Conservation (phyloP, 1,140 invertebrate genomes). For the Venturia canescens region DNA sequence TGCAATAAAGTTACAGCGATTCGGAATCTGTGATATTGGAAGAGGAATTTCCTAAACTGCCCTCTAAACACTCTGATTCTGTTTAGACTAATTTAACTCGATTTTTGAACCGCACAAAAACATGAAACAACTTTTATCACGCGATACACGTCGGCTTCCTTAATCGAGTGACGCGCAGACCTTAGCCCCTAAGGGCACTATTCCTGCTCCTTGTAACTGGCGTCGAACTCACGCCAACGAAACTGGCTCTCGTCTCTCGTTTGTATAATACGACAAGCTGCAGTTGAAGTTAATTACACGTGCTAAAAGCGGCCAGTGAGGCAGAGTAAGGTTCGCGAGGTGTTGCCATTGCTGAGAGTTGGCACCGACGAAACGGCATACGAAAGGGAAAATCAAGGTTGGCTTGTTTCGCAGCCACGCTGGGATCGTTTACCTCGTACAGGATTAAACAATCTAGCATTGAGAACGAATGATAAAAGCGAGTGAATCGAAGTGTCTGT, state of each 20-base stretch:
- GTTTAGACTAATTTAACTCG: background rate
- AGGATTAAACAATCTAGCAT: background rate
- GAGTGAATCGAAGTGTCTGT: background rate
- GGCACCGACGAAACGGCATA: constrained; percentile 14
- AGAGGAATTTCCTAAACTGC: no score
- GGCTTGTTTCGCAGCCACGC: background rate
- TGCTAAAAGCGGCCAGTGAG: background rate
- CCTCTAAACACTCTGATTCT: no score
- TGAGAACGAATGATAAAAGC: background rate
- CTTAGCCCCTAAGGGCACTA: constrained; percentile 22
- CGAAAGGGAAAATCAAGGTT: constrained; percentile 32
- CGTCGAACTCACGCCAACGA: background rate
- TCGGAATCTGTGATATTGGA: no score
- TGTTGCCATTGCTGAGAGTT: constrained; percentile 27
- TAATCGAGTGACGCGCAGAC: constrained; percentile 3
- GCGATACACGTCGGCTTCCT: background rate
- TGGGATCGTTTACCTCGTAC: background rate
- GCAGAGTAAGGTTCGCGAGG: constrained; percentile 8
- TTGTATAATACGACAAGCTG: constrained; percentile 39
- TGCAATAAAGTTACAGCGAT: no score
- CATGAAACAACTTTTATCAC: background rate
- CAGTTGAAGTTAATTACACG: constrained; percentile 30
- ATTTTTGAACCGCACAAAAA: background rate
- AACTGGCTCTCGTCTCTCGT: constrained; percentile 25
- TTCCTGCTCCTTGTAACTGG: background rate